These are phyloP conservation scores for Montipora foliosa DNA, from an alignment of 64 coral and sea anemone genomes.

Conservation along the genomic window DNA sequence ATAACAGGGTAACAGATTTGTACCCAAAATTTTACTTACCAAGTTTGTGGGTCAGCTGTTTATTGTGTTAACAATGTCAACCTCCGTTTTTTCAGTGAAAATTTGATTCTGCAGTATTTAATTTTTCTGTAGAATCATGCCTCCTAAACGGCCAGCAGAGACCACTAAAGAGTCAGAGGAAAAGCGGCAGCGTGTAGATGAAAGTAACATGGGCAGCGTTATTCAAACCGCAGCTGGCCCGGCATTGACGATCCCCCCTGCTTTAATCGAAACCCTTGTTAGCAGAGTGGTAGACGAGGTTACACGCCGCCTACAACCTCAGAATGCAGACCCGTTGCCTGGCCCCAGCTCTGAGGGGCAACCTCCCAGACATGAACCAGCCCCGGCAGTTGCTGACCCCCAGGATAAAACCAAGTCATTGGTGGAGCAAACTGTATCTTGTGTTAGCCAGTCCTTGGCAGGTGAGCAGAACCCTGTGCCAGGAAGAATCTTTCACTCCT, in stretches of 20 bases:
- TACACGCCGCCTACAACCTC: background rate
- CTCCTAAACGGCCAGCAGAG: background rate
- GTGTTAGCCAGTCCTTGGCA: too few relatives aligned
- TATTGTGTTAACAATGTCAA: background rate
- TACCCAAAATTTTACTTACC: background rate
- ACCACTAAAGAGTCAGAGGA: background rate
- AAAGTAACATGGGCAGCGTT: background rate
- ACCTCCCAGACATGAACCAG: background rate
- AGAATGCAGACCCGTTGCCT: background rate
- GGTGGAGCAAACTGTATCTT: too few relatives aligned
- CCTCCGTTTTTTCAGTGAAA: background rate
- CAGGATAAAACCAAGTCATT: background rate
- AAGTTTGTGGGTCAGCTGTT: background rate
- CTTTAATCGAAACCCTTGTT: background rate
- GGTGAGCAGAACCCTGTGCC: background rate
- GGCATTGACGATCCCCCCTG: background rate
- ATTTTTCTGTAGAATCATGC: conserved; percentile 11
- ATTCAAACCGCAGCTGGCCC: background rate
- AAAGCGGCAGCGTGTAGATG: background rate
- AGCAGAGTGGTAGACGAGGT: background rate
- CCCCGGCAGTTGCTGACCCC: background rate
- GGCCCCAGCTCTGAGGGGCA: background rate
- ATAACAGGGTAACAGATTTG: background rate
- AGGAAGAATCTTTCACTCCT: background rate
- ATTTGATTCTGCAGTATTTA: conserved; percentile 2